These are phyloP conservation scores for Pollachius pollachius DNA, from an alignment of 2,113 vertebrate genomes.

Conservation along the genomic window DNA sequence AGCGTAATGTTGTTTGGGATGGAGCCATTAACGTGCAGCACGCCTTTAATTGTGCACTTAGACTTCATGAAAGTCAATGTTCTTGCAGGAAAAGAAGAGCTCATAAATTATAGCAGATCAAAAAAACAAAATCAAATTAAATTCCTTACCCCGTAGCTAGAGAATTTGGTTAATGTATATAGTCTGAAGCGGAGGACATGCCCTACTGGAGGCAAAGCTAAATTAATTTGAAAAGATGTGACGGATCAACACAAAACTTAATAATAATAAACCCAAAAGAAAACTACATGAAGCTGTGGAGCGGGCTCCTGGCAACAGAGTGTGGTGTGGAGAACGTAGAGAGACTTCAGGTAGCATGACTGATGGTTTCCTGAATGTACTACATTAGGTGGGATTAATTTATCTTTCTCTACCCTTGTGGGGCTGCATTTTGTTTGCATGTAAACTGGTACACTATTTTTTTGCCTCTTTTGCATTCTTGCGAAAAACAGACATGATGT, in stretches of 20 bases:
- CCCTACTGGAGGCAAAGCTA: conserved; percentile 1
- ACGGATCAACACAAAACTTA: not conserved
- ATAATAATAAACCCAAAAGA: not conserved
- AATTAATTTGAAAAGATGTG: not conserved
- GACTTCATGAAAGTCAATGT: conserved; percentile 28
- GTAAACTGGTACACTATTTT: not conserved
- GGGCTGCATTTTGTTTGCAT: not conserved
- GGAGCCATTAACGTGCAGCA: conserved; percentile 13
- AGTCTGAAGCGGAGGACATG: not conserved
- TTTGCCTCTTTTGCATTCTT: not conserved
- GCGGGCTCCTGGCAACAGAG: not conserved
- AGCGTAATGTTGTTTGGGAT: conserved; percentile 9
- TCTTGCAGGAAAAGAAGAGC: conserved; percentile 2
- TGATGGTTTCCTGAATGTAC: not conserved
- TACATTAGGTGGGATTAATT: not conserved
- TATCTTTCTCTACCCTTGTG: not conserved
- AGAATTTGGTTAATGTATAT: conserved; percentile 12
- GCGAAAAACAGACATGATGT: not conserved
- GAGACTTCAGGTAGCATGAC: not conserved
- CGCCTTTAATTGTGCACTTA: conserved; percentile 23
- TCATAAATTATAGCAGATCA: not conserved
- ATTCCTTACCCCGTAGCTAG: conserved; percentile 8
- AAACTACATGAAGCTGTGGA: not conserved
- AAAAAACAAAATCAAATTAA: conserved; percentile 8
- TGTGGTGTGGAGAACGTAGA: not conserved